These are phyloP conservation scores for Acholoe squamosa DNA, from an alignment of 2,888 invertebrate species.

Conservation along the genomic window DNA sequence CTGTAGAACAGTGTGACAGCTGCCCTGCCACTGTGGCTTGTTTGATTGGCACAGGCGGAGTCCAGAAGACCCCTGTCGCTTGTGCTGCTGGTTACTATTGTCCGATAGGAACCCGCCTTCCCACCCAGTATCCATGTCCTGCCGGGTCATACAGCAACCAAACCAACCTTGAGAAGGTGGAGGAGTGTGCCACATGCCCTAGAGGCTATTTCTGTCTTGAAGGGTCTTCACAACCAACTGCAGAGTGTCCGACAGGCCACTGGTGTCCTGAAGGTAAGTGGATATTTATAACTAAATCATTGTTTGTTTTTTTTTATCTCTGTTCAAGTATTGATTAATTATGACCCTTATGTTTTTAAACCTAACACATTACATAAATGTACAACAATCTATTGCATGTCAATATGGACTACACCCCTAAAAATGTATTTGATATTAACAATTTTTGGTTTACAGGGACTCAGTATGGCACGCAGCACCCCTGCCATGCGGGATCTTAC, in stretches of 20 bases:
- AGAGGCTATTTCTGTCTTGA: conserved; percentile 79
- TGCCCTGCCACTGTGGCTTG: conserved; percentile 78
- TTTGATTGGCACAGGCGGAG: conserved; percentile 79
- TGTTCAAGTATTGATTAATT: no score
- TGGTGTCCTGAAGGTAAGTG: conserved; percentile 79
- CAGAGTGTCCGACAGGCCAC: conserved; percentile 77
- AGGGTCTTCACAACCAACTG: conserved; percentile 77
- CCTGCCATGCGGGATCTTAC: conserved; percentile 81
- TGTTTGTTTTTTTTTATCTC: no score
- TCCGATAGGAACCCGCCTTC: conserved; percentile 76
- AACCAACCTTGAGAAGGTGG: conserved; percentile 77
- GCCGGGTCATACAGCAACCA: conserved; percentile 79
- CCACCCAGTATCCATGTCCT: conserved; percentile 79
- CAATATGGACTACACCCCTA: no score
- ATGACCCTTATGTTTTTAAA: no score
- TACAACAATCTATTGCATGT: no score
- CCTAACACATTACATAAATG: no score
- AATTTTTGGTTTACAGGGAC: conserved; percentile 72
- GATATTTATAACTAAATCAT: no score
- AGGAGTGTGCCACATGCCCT: conserved; percentile 79
- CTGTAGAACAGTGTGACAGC: conserved; percentile 76
- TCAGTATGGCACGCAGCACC: conserved; percentile 73
- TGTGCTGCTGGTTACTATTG: conserved; percentile 80
- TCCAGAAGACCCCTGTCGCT: conserved; percentile 78
- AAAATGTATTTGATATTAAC: no score